Conservation (phyloP, 2,888 invertebrate species). For the Blera fallax region DNA sequence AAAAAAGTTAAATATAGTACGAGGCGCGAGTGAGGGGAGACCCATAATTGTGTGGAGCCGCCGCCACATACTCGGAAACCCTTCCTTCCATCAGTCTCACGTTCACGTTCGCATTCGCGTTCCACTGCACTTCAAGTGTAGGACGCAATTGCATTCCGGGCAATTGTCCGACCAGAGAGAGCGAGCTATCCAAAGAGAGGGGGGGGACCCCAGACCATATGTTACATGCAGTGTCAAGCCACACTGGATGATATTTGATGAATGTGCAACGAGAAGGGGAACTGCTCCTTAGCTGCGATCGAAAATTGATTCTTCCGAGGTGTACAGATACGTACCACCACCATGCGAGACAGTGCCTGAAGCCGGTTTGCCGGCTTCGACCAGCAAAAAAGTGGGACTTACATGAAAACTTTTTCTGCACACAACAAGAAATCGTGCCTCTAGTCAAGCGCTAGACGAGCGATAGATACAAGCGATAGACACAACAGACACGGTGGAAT, state of each 20-base stretch:
- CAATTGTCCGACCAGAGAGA: slow-evolving; percentile 47
- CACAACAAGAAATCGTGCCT: slow-evolving; percentile 47
- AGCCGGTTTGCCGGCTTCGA: slow-evolving; percentile 69
- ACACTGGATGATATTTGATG: slow-evolving; percentile 59
- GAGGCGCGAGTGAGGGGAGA: slow-evolving; percentile 43
- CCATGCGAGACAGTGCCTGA: slow-evolving; percentile 41
- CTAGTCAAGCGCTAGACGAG: slow-evolving; percentile 50
- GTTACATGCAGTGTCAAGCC: slow-evolving; percentile 56
- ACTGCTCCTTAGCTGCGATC: slow-evolving; percentile 24
- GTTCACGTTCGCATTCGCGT: slow-evolving; percentile 46
- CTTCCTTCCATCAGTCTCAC: slow-evolving; percentile 48
- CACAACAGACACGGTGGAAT: slow-evolving; percentile 31
- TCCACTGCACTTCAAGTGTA: slow-evolving; percentile 68
- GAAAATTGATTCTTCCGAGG: slow-evolving; percentile 67
- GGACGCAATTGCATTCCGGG: slow-evolving; percentile 70
- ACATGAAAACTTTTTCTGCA: slow-evolving; percentile 35
- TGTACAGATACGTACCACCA: slow-evolving; percentile 28
- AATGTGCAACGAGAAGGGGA: slow-evolving; percentile 43
- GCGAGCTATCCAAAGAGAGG: neutral
- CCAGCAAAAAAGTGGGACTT: slow-evolving; percentile 59
- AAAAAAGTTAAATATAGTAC: slow-evolving; percentile 50
- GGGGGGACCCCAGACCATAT: slow-evolving; percentile 44
- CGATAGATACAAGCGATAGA: slow-evolving; percentile 44
- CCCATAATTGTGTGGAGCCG: slow-evolving; percentile 33
- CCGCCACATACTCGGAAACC: slow-evolving; percentile 46